phyloP scores from a whole-genome alignment of 2,888 invertebrate species.

The Deilephila porcellus region DNA sequence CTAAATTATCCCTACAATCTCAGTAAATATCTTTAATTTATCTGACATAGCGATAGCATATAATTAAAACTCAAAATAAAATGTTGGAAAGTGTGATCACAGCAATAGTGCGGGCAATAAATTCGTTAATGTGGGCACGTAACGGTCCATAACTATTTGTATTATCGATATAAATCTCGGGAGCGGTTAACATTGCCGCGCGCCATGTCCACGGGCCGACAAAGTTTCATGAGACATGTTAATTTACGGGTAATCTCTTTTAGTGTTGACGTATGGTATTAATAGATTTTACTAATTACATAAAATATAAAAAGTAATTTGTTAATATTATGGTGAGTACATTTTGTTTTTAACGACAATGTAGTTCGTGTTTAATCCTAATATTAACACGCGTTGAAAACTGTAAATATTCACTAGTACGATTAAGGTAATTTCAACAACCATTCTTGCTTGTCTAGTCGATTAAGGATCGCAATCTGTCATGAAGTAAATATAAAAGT shows the following conservation, averaged over 20 bases:
- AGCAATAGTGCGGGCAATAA: not conserved
- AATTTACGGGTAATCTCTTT: conserved; percentile 9
- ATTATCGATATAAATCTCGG: conserved; percentile 8
- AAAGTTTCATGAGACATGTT: conserved; percentile 11
- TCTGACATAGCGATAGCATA: not conserved
- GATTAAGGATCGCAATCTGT: too few relatives aligned
- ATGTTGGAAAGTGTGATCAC: not conserved
- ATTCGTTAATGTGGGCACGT: conserved; percentile 10
- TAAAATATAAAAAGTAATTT: not conserved
- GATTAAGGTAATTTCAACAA: too few relatives aligned
- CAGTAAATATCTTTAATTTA: too few relatives aligned
- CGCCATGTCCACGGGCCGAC: conserved; percentile 8
- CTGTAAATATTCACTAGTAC: too few relatives aligned
- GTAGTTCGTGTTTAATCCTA: too few relatives aligned
- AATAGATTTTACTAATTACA: not conserved
- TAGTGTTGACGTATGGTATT: not conserved
- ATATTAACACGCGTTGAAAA: too few relatives aligned
- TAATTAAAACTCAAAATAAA: not conserved
- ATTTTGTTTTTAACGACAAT: not conserved
- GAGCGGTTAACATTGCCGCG: conserved; percentile 17
- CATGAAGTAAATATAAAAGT: too few relatives aligned
- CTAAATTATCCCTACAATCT: too few relatives aligned
- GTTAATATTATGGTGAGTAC: not conserved
- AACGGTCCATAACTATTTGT: conserved; percentile 18
- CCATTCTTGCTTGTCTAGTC: too few relatives aligned